Percentiles rank a stretch among this genome's conserved stretches.
Evolutionary conservation across 2,888 invertebrate genomes (phyloP).

Genomic region (Drosophila subquinaria): DNA sequence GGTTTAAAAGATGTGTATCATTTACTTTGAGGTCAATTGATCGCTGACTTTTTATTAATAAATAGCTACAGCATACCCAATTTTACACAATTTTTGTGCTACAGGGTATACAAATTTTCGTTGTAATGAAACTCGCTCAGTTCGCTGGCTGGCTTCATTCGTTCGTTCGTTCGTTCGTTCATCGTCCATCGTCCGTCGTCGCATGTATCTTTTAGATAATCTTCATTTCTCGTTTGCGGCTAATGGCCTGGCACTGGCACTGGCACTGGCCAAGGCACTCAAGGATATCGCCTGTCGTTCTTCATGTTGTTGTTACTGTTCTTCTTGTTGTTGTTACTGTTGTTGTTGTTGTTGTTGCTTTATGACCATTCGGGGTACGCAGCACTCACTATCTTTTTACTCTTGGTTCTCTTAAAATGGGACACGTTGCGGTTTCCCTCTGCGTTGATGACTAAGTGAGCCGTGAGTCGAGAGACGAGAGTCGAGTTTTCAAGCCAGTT

Average conservation of each 20-base stretch:
- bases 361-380: conserved; percentile 68
- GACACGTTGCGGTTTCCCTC: conserved; percentile 77
- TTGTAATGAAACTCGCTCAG: conserved; percentile 73
- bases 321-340: background rate
- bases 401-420: conserved; percentile 69
- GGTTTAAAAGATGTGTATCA: background rate
- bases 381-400: conserved; percentile 66
- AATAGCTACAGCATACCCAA: background rate
- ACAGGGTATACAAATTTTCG: conserved; percentile 51
- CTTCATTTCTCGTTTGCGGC: conserved; percentile 81
- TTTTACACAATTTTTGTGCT: background rate
- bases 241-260: conserved; percentile 77
- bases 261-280: conserved; percentile 69
- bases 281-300: conserved; percentile 69
- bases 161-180: conserved; percentile 36
- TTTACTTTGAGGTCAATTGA: background rate
- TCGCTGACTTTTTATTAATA: background rate
- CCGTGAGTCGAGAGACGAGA: conserved; percentile 51
- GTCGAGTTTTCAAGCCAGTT: conserved; percentile 66
- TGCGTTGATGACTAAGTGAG: conserved; percentile 79
- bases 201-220: conserved; percentile 80
- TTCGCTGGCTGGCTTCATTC: conserved; percentile 20
- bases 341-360: conserved; percentile 55
- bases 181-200: conserved; percentile 47
- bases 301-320: conserved; percentile 7